Base-by-base conservation (phyloP, 2,113 vertebrate species). In the Verasper variegatus region DNA sequence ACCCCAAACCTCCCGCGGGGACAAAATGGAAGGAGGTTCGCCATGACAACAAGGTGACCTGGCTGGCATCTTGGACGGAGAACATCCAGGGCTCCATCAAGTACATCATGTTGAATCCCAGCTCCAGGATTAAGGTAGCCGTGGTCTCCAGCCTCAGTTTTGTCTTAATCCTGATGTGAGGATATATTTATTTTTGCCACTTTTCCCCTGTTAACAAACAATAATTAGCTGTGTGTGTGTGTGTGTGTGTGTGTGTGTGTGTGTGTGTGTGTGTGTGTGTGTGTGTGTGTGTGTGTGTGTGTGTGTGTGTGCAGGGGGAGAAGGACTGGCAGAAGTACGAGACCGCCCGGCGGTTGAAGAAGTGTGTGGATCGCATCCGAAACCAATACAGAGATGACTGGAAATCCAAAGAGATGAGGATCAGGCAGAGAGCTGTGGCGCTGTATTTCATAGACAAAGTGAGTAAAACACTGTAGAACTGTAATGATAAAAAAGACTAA, bases 271-370 rank as follows among this genome's bases (percentile, higher is more conserved):
- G 1, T 76, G 52, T 71, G 56, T 67, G 24, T 52, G 18, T 54
- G 17, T 45, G 1, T 76, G 51, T 71, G 55, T 54, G 17, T 45
- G 1, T 76, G 51, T 71, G 55, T 54, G 17, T 47, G 1, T 76
- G 51, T 69, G 56, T 64, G 27, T 54, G 20, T 49, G 42, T 78
- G 64, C 89, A 98, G 97, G 97, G 97, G 47, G 97, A 99, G 91
- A 99, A 98, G 84, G 97, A 98, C 89, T 98, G 97, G 97, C 97
- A 99, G 92, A 99, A 99, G 90, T 99, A 99, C 0, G 97, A 99
- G 91, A 98, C 96, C 0, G 97, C 97, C 21, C 95, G 97, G 31
- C 92, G 96, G 82, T 92, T 99, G 81, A 99, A 99, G 94, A 97
- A 96, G 74, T 96, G 96, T 1, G 97, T 99, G 70, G 97, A 97